Conservation (phyloP, 2,113 vertebrate genomes). For the Saccopteryx bilineata region DNA sequence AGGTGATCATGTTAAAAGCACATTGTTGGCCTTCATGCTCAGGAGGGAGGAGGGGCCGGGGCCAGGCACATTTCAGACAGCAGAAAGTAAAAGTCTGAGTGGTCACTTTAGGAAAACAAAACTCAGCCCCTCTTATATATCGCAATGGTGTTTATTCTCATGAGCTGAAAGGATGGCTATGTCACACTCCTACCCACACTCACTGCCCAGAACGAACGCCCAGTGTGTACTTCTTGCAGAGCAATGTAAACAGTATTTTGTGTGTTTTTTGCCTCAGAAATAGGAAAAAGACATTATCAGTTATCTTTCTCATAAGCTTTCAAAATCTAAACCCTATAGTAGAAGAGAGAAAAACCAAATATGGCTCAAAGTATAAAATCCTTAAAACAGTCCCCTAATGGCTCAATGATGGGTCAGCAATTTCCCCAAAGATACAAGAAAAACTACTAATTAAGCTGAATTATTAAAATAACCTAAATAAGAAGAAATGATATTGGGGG, state of each 20-base stretch:
- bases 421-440: background rate
- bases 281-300: background rate
- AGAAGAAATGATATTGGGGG: background rate
- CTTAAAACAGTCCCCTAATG: background rate
- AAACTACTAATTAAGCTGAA: background rate
- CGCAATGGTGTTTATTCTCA: background rate
- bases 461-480: background rate
- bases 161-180: background rate
- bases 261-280: background rate
- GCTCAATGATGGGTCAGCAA: background rate
- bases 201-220: background rate
- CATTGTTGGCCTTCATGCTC: slow-evolving; percentile 49
- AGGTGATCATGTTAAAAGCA: slow-evolving; percentile 71
- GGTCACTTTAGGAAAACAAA: slow-evolving; percentile 50
- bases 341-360: background rate
- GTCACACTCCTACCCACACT: background rate
- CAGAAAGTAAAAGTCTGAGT: slow-evolving; percentile 25
- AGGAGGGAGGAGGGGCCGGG: background rate
- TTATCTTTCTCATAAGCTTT: background rate
- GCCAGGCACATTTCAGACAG: background rate
- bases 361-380: background rate
- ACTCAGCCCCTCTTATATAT: background rate
- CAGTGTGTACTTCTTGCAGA: fast-evolving
- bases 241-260: background rate
- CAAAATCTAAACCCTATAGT: background rate